Base-by-base conservation (phyloP, 2,113 vertebrate species). In the Cygnus buccinator region DNA sequence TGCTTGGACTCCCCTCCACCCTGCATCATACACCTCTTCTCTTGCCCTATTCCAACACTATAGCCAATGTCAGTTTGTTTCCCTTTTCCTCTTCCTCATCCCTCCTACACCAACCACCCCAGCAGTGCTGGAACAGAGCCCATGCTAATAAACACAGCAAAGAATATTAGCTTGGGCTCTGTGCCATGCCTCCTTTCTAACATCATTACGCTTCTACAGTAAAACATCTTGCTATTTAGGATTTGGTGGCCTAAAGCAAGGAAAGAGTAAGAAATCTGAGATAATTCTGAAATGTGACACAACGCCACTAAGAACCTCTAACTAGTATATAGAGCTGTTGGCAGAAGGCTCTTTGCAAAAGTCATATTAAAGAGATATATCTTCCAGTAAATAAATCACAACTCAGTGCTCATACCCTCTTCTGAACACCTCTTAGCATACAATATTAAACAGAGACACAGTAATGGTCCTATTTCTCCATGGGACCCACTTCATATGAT, bases 401-500 rank as follows among this genome's bases (percentile, higher is more conserved):
- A 6, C 6, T 15, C 19, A 66, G 39, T 33, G n/a, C 2, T 81
- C 21, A 19, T 44, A 68, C 12, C 0, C 0, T 65, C 21, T 61
- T 44, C 46, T 77, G 33, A 62, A 31, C 6, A 29, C 14, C 46
- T 46, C 48, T 58, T 44, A 63, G 9, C 28, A 54, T 14, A 10
- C 8, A 43, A 7, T 46, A 58, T 63, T 72, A 67, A 79, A 55
- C 8, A 44, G 10, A 14, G 31, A 55, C 33, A 33, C 21, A 25
- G 37, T 18, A 65, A 39, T 70, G 57, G 25, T 23, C 43, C 20
- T 79, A 2, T n/a, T 61, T 62, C 62, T 85, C n/a, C 18, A 31
- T 33, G 16, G 23, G 7, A 5, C 16, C 85, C 29, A 6, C 70
- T 78, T 52, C 66, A 26, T 18, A 44, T 6, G 3, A 43, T 82